Conservation (phyloP, 2,888 invertebrate genomes). For the Tubiluchus corallicola region DNA sequence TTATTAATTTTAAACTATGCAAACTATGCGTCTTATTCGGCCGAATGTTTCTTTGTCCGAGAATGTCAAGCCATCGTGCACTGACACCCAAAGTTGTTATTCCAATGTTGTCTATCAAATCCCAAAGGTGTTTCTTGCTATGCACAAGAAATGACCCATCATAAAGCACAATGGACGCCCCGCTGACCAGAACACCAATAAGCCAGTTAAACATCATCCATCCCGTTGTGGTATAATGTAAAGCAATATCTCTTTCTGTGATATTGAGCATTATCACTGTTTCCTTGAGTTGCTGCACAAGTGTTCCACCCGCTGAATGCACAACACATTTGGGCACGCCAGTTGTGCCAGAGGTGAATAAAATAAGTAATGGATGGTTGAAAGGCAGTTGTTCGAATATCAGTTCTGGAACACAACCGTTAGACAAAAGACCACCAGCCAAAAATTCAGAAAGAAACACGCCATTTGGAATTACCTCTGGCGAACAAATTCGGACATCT, state of each 20-base stretch:
- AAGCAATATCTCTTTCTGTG: constrained; percentile 31
- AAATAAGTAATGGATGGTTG: constrained; percentile 36
- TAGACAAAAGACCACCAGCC: too few relatives aligned
- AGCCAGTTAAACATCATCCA: constrained; percentile 45
- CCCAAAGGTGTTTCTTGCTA: constrained; percentile 32
- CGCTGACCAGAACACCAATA: constrained; percentile 31
- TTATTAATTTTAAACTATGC: constrained; percentile 30
- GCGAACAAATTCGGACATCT: too few relatives aligned
- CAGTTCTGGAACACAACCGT: too few relatives aligned
- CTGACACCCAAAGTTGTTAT: constrained; percentile 37
- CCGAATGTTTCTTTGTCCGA: constrained; percentile 30
- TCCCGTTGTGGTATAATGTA: constrained; percentile 39
- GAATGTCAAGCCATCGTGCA: constrained; percentile 36
- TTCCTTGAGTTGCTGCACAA: constrained; percentile 37
- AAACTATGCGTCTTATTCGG: constrained; percentile 32
- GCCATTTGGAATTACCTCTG: too few relatives aligned
- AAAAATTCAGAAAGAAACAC: too few relatives aligned
- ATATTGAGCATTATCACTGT: constrained; percentile 36
- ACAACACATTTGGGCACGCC: constrained; percentile 40
- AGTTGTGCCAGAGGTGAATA: constrained; percentile 40
- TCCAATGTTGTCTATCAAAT: constrained; percentile 32
- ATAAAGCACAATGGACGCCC: constrained; percentile 35
- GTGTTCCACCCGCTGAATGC: constrained; percentile 37
- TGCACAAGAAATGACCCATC: constrained; percentile 38
- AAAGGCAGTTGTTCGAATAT: constrained; percentile 35